Evolutionary conservation across 2,888 invertebrate species (phyloP).

Genomic region (Clepsis dumicolana): DNA sequence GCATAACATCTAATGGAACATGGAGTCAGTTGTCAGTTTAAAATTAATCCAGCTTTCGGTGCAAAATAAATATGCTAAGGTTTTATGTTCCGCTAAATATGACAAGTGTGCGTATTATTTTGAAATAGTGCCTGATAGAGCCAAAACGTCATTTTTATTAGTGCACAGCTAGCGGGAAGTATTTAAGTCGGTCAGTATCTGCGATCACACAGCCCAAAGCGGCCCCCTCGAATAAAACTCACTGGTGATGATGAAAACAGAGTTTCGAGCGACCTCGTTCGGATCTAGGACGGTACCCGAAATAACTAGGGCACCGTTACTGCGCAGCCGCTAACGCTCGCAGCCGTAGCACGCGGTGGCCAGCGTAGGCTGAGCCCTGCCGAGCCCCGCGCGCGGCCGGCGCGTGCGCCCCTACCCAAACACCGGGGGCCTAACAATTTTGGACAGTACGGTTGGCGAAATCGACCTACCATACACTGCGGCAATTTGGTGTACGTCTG

Average conservation of each 20-base stretch:
- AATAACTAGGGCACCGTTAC: constrained; percentile 83
- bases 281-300: constrained; percentile 81
- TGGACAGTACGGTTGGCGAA: constrained; percentile 62
- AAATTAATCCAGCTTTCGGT: no score
- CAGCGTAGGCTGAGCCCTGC: constrained; percentile 43
- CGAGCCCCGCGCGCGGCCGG: neutral
- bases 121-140: neutral
- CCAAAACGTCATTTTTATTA: neutral
- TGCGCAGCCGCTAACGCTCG: constrained; percentile 77
- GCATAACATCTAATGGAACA: neutral
- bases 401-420: neutral
- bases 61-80: no score
- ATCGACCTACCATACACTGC: constrained; percentile 66
- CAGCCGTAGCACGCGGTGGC: constrained; percentile 60
- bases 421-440: constrained; percentile 48
- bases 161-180: constrained; percentile 56
- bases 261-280: constrained; percentile 76
- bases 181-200: constrained; percentile 62
- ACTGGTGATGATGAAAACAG: constrained; percentile 79
- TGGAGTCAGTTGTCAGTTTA: no score
- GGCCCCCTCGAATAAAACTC: constrained; percentile 80
- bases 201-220: constrained; percentile 72
- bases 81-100: no score
- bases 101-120: no score
- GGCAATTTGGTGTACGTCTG: constrained; percentile 60